Conservation (phyloP, 64 coral and sea anemone genomes). For the Catalaphyllia jardinei region DNA sequence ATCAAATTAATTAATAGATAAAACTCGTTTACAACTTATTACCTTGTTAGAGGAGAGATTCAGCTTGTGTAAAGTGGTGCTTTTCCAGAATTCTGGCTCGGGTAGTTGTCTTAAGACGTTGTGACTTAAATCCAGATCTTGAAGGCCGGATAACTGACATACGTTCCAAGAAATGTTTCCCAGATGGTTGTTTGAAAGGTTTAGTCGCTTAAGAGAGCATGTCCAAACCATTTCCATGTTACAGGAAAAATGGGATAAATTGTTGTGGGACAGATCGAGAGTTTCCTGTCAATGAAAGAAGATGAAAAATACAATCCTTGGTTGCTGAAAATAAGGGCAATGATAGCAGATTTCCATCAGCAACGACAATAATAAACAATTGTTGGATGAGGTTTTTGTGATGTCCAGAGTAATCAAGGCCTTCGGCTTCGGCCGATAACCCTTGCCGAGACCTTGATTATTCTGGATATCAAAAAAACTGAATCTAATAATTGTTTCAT, state of each 20-base stretch:
- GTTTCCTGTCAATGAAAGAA: constrained; percentile 37
- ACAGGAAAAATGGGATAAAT: constrained; percentile 39
- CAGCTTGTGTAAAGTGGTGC: constrained; percentile 71
- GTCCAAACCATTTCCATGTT: constrained; percentile 63
- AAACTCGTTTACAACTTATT: neutral
- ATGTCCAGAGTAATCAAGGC: too few relatives aligned
- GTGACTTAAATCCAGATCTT: constrained; percentile 81
- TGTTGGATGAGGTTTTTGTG: too few relatives aligned
- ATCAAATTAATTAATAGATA: neutral
- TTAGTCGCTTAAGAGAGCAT: constrained; percentile 46
- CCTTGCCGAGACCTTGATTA: too few relatives aligned
- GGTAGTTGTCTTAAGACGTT: constrained; percentile 76
- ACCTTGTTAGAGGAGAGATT: constrained; percentile 92
- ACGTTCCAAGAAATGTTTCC: constrained; percentile 81
- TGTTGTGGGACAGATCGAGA: constrained; percentile 69
- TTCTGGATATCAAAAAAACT: too few relatives aligned
- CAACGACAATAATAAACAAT: too few relatives aligned
- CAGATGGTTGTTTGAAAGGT: constrained; percentile 66
- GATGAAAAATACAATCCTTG: neutral
- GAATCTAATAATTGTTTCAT: too few relatives aligned
- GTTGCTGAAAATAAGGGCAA: neutral
- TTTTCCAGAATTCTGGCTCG: constrained; percentile 65
- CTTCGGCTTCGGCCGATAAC: too few relatives aligned
- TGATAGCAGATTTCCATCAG: too few relatives aligned
- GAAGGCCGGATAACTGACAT: constrained; percentile 64